A percentile compares a stretch with the other conserved stretches of the same genome.
phyloP scores from a whole-genome alignment of 1,140 invertebrate genomes.

The Drosophila pseudoobscura region DNA sequence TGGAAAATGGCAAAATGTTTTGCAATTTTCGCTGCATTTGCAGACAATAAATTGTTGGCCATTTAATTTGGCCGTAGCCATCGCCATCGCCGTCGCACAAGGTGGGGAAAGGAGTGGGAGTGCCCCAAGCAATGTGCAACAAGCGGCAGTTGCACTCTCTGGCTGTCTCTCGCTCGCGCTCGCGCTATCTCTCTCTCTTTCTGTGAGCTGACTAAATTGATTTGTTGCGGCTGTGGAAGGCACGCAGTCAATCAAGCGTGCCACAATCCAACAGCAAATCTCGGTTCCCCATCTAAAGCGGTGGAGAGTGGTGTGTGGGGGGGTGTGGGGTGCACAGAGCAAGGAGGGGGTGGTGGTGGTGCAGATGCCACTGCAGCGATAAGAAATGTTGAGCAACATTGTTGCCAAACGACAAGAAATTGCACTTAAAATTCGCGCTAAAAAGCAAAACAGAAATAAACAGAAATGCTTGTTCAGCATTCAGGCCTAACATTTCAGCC shows the following conservation, averaged over 20 bases:
- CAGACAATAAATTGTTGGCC: constrained; percentile 69
- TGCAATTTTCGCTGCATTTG: constrained; percentile 69
- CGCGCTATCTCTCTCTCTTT: constrained; percentile 19
- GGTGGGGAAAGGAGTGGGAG: constrained; percentile 38
- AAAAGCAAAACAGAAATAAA: constrained; percentile 56
- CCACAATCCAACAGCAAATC: constrained; percentile 39
- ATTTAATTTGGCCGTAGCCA: constrained; percentile 62
- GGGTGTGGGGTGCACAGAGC: too few species aligned
- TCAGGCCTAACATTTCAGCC: too few species aligned
- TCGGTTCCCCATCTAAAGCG: constrained; percentile 1
- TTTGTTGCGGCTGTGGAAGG: constrained; percentile 77
- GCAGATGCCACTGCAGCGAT: constrained; percentile 59
- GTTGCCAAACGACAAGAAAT: constrained; percentile 68
- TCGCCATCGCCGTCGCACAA: constrained; percentile 49
- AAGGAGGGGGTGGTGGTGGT: constrained; percentile 6
- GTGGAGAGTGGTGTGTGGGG: not conserved
- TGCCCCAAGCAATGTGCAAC: constrained; percentile 36
- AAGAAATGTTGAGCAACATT: constrained; percentile 65
- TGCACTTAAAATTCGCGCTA: constrained; percentile 74
- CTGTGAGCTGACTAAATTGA: constrained; percentile 66
- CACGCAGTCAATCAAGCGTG: constrained; percentile 71
- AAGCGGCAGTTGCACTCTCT: constrained; percentile 21
- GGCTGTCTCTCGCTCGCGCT: constrained; percentile 26
- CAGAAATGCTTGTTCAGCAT: constrained; percentile 43
- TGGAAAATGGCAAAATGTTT: constrained; percentile 53